These are phyloP conservation scores for Rattus rattus DNA, from an alignment of 2,113 vertebrate genomes.

Conservation along the genomic window DNA sequence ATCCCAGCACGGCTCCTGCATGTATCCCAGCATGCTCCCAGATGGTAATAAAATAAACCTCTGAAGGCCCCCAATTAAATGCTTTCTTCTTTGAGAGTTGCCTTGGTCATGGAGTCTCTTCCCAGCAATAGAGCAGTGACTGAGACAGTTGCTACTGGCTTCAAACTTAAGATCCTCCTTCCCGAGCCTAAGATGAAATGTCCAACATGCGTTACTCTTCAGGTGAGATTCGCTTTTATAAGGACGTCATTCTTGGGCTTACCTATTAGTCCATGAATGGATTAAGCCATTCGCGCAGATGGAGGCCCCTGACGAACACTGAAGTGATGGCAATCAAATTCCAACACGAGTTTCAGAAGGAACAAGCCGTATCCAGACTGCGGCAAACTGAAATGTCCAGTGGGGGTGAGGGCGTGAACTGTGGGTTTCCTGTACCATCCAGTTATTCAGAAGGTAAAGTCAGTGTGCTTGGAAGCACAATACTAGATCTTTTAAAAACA, in stretches of 20 bases:
- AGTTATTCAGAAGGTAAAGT: slow-evolving; percentile 12
- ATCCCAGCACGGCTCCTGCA: too few relatives aligned
- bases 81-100: not conserved
- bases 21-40: not conserved
- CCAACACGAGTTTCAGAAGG: not conserved
- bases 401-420: not conserved
- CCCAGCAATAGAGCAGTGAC: not conserved
- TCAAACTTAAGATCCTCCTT: not conserved
- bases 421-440: not conserved
- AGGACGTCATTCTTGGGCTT: not conserved
- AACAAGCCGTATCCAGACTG: not conserved
- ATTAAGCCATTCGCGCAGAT: not conserved
- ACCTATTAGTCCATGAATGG: not conserved
- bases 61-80: not conserved
- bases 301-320: not conserved
- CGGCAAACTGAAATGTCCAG: not conserved
- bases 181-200: not conserved
- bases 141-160: not conserved
- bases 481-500: not conserved
- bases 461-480: slow-evolving; percentile 11
- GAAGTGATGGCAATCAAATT: not conserved
- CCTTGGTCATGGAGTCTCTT: not conserved
- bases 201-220: not conserved
- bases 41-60: not conserved
- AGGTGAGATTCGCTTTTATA: not conserved